Conservation (phyloP, 2,797 vertebrate species). For the Alectoris magna region DNA sequence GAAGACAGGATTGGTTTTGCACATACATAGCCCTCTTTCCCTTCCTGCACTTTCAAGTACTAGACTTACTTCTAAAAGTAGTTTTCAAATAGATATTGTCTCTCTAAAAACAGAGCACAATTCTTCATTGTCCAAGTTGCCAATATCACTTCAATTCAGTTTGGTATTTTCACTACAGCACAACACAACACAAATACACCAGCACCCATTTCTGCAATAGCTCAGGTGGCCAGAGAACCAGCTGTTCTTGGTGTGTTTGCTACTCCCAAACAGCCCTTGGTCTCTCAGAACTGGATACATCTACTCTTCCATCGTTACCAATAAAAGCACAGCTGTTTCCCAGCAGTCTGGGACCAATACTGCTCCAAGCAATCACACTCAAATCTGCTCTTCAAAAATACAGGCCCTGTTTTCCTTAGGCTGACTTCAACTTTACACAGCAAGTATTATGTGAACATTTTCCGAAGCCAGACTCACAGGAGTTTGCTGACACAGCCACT, state of each 20-base stretch:
- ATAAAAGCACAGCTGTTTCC: background rate
- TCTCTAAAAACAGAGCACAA: background rate
- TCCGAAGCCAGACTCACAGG: background rate
- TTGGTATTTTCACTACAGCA: background rate
- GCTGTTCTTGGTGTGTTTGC: background rate
- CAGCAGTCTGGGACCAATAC: background rate
- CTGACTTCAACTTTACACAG: background rate
- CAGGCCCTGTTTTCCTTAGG: background rate
- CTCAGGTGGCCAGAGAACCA: background rate
- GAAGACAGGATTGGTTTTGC: background rate
- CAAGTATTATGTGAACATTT: background rate
- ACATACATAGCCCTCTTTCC: too few species aligned
- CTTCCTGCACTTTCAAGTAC: too few species aligned
- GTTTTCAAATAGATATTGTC: too few species aligned
- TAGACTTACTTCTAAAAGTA: too few species aligned
- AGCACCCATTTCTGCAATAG: background rate
- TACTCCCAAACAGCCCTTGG: accelerated
- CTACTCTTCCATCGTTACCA: background rate
- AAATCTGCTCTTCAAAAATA: background rate
- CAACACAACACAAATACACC: background rate
- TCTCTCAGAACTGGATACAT: background rate
- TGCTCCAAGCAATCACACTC: background rate
- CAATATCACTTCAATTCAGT: background rate
- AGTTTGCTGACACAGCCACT: background rate
- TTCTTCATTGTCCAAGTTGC: background rate